phyloP scores from a whole-genome alignment of 2,797 vertebrate species.

The Mionectes olivaceus region DNA sequence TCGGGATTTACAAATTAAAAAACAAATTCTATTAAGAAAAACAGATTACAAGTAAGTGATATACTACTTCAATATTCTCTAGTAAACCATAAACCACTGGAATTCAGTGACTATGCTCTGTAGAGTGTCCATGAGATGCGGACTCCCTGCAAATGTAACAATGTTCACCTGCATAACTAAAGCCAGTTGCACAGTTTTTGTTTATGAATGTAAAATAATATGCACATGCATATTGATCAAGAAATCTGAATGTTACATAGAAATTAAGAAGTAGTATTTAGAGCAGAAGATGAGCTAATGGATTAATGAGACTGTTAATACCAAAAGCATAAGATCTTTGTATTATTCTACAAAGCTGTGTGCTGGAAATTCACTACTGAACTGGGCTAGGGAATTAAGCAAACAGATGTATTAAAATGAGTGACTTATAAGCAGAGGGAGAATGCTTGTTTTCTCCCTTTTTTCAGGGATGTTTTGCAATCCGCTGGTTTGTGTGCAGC shows the following conservation, averaged over 20 bases:
- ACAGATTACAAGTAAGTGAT: background rate
- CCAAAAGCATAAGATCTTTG: background rate
- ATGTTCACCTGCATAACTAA: accelerated
- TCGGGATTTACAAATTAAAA: background rate
- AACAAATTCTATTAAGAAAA: background rate
- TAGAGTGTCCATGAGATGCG: background rate
- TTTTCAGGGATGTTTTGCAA: background rate
- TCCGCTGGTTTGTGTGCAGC: background rate
- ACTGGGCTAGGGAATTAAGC: background rate
- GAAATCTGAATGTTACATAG: background rate
- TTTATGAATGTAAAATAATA: background rate
- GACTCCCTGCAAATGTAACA: background rate
- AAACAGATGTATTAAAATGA: background rate
- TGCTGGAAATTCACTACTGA: background rate
- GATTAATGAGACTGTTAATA: background rate
- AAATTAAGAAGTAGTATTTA: background rate
- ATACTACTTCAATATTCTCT: background rate
- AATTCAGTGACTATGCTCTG: background rate
- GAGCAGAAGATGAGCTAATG: background rate
- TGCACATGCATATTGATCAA: background rate
- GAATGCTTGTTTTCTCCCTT: background rate
- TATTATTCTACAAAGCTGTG: background rate
- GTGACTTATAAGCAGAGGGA: background rate
- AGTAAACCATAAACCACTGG: background rate
- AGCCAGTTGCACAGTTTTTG: background rate